These are phyloP conservation scores for Dendronephthya gigantea DNA, from an alignment of 64 coral and sea anemone genomes.

Conservation along the genomic window DNA sequence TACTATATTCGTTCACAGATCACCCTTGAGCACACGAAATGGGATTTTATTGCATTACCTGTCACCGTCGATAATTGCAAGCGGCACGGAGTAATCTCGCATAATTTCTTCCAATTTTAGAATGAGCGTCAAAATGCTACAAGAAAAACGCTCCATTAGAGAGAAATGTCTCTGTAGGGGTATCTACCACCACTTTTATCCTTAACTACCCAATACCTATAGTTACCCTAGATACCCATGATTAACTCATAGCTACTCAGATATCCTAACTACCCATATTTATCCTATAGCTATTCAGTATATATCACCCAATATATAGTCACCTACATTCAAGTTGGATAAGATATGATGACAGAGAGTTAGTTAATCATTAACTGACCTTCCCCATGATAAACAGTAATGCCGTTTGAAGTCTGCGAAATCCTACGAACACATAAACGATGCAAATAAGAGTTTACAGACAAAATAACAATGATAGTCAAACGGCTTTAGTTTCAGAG, in stretches of 20 bases:
- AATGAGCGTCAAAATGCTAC: constrained; percentile 75
- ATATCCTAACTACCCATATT: too few relatives aligned
- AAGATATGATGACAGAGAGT: neutral
- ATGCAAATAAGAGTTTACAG: neutral
- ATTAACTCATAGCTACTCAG: too few relatives aligned
- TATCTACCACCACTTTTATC: too few relatives aligned
- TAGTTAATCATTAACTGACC: constrained; percentile 55
- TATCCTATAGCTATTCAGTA: too few relatives aligned
- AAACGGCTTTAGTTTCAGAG: neutral
- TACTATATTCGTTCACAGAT: too few relatives aligned
- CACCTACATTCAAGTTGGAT: neutral
- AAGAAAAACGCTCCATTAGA: neutral
- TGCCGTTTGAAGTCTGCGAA: constrained; percentile 86
- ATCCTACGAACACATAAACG: constrained; percentile 34
- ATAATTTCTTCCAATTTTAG: constrained; percentile 73
- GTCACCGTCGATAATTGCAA: constrained; percentile 84
- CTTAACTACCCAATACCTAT: too few relatives aligned
- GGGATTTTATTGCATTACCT: constrained; percentile 31
- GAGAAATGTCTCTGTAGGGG: neutral
- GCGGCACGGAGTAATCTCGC: constrained; percentile 66
- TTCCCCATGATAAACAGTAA: constrained; percentile 98
- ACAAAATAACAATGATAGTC: neutral
- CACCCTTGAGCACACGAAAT: neutral
- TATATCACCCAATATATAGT: too few relatives aligned
- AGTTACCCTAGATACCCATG: too few relatives aligned